These are phyloP conservation scores for Hyles vespertilio DNA, from an alignment of 1,140 invertebrate species.

Conservation along the genomic window DNA sequence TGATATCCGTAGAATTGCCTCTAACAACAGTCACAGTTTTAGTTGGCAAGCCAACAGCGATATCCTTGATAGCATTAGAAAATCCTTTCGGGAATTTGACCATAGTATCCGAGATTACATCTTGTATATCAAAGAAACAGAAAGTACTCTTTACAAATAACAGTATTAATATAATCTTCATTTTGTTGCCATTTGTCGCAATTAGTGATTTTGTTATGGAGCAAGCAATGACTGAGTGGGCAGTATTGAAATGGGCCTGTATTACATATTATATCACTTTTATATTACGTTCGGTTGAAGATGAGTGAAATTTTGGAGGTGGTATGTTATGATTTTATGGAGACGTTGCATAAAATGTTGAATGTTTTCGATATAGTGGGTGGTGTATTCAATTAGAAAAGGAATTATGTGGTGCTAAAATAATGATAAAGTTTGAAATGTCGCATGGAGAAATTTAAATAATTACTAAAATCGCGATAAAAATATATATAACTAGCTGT, in stretches of 20 bases:
- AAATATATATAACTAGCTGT: too few relatives aligned
- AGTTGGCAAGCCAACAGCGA: constrained; percentile 46
- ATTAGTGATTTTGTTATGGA: background rate
- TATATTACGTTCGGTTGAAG: background rate
- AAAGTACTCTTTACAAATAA: constrained; percentile 8
- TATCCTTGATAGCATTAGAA: constrained; percentile 47
- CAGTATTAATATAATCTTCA: constrained; percentile 17
- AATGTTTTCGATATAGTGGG: too few relatives aligned
- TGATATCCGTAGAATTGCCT: constrained; percentile 53
- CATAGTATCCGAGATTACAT: constrained; percentile 32
- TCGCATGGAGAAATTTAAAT: too few relatives aligned
- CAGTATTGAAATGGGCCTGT: background rate
- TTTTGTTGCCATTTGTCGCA: constrained; percentile 3
- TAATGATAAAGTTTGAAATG: too few relatives aligned
- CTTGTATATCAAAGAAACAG: constrained; percentile 39
- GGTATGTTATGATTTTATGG: background rate
- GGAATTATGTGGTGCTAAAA: too few relatives aligned
- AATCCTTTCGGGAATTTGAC: constrained; percentile 44
- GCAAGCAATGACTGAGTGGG: background rate
- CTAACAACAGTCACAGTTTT: constrained; percentile 53
- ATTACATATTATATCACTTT: background rate
- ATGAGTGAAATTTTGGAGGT: background rate
- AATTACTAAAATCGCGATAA: too few relatives aligned
- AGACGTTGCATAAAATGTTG: background rate
- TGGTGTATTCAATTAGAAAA: too few relatives aligned